phyloP scores from a whole-genome alignment of 2,888 invertebrate genomes.

The Drosophila paramelanica region DNA sequence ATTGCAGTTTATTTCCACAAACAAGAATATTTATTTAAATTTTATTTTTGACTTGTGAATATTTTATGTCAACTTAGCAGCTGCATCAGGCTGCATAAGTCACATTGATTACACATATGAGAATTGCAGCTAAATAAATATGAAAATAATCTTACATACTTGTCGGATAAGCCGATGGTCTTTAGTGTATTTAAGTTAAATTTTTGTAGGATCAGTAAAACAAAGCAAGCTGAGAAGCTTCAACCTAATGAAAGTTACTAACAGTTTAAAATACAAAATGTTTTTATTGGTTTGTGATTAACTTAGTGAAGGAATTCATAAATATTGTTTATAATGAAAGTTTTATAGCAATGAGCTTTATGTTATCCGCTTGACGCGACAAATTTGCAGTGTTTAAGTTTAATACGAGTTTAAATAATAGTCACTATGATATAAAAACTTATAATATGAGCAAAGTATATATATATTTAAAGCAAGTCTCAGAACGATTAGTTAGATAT shows the following conservation, averaged over 20 bases:
- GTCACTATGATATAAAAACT: too few relatives aligned
- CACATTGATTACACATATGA: constrained; percentile 40
- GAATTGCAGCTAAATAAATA: constrained; percentile 30
- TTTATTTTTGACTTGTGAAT: constrained; percentile 33
- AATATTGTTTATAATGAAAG: not conserved
- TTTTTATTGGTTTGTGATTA: not conserved
- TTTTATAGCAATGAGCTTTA: not conserved
- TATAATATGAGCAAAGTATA: too few relatives aligned
- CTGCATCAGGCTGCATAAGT: constrained; percentile 36
- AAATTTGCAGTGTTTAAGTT: not conserved
- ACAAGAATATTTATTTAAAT: constrained; percentile 41
- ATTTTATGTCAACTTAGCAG: constrained; percentile 43
- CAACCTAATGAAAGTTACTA: constrained; percentile 1
- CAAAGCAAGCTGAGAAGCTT: constrained; percentile 5
- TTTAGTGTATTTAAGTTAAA: constrained; percentile 18
- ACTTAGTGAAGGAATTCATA: not conserved
- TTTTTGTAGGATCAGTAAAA: constrained; percentile 14
- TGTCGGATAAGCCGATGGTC: constrained; percentile 44
- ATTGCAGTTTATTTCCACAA: constrained; percentile 35
- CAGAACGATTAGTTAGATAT: too few relatives aligned
- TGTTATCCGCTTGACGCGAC: not conserved
- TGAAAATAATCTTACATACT: constrained; percentile 13
- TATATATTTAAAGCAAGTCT: too few relatives aligned
- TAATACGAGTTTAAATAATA: too few relatives aligned
- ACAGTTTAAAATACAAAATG: constrained; percentile 1